Conservation (phyloP, 1,140 invertebrate species). For the Drosophila quadrilineata region DNA sequence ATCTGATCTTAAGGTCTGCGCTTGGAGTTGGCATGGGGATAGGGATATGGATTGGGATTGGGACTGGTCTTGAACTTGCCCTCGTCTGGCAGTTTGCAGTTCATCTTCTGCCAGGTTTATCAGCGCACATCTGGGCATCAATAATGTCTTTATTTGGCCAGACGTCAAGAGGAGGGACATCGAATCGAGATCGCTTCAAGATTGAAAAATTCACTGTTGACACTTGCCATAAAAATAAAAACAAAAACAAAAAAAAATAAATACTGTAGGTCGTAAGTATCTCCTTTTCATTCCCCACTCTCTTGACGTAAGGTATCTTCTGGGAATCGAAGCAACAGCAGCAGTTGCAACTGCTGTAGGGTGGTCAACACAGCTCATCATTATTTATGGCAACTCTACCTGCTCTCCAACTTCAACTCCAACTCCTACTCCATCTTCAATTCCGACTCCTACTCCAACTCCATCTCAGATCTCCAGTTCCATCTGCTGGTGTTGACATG, state of each 20-base stretch:
- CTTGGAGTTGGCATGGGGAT: no score
- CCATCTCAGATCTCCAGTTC: conserved; percentile 17
- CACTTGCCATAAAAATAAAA: conserved; percentile 76
- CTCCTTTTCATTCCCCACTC: no score
- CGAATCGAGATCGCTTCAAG: conserved; percentile 18
- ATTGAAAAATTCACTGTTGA: conserved; percentile 67
- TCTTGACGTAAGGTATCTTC: conserved; percentile 42
- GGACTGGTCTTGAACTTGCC: conserved; percentile 27
- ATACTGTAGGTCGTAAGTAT: no score
- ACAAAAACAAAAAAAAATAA: no score
- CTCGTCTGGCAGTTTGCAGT: conserved; percentile 24
- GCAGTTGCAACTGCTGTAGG: conserved; percentile 35
- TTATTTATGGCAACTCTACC: conserved; percentile 28
- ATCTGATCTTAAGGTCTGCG: conserved; percentile 24
- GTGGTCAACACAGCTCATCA: conserved; percentile 32
- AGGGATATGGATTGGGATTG: no score
- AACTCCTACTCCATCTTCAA: background rate
- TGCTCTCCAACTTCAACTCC: background rate
- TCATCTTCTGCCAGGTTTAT: conserved; percentile 46
- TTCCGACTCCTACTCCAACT: background rate
- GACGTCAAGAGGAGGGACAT: background rate
- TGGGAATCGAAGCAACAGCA: conserved; percentile 21
- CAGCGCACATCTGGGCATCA: conserved; percentile 70
- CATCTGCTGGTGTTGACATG: conserved; percentile 58
- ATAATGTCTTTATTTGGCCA: conserved; percentile 75